Evolutionary conservation across 2,797 vertebrate genomes (phyloP), one percentile per base, ranked within the genome.

Genomic region (Carapus acus): DNA sequence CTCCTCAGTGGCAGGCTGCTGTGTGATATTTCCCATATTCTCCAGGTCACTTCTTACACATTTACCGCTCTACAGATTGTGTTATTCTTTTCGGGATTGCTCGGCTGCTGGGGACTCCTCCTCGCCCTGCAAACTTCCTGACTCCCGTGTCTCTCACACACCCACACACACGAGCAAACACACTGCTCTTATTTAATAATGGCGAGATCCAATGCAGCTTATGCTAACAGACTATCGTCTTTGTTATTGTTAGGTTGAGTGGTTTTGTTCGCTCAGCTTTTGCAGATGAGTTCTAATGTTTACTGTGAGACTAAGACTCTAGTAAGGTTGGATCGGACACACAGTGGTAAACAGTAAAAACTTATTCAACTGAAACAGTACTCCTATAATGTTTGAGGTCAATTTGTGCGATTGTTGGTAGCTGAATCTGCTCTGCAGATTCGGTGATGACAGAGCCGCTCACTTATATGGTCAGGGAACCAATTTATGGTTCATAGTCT

Each of bases 101-200:
- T 19, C 29, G 24, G 19, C 47, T 33, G 21, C 34, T 43, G 18
- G 22, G 4, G 1, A 27, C n/a, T 42, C 39, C 22, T 39, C 31
- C 14, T 3, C 11, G 9, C 8, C 29, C 33, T 23, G n/a, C 16
- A 50, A 9, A 49, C 40, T 57, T 62, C 55, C 43, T 17, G 15
- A 51, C 56, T 62, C 24, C 45, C 19, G 23, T 20, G 49, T 42
- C 44, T 64, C 31, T 23, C 41, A 56, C 48, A 65, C 56, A 29
- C 68, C 52, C 50, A 38, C 34, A 36, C 34, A 36, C 34, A 36
- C 34, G 3, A 8, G 14, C 31, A 5, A 8, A 36, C 34, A 36
- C 34, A 36, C 54, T 69, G 48, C 58, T 68, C 27, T 11, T 11
- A 33, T 9, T 64, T 59, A 40, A 63, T 46, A 51, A 49, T 7